Conservation (phyloP, 2,113 vertebrate genomes). For the Vulpes lagopus region DNA sequence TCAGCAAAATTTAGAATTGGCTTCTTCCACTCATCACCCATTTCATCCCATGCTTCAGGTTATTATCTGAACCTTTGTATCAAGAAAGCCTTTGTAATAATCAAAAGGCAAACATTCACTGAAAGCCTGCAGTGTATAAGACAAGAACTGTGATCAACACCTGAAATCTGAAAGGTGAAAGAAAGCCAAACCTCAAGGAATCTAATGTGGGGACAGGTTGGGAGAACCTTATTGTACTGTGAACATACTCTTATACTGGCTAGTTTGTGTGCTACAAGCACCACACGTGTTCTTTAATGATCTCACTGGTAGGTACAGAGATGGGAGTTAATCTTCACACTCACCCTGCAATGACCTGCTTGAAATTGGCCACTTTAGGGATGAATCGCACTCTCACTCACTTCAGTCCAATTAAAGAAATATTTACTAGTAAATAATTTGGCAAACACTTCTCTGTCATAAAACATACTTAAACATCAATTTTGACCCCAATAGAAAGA, state of each 20-base stretch:
- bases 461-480: conserved; percentile 16
- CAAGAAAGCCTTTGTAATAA: neutral
- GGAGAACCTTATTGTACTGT: neutral
- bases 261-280: neutral
- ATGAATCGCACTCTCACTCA: neutral
- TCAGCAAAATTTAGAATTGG: neutral
- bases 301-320: neutral
- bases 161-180: neutral
- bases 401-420: conserved; percentile 11
- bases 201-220: neutral
- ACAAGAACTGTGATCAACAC: neutral
- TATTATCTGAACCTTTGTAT: neutral
- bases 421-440: conserved; percentile 31
- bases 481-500: conserved; percentile 5
- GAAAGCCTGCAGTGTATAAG: neutral
- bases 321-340: neutral
- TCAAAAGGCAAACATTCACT: neutral
- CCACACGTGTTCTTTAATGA: neutral
- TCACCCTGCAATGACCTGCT: neutral
- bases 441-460: neutral
- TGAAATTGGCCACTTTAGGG: neutral
- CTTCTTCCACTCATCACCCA: neutral
- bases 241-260: neutral
- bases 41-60: neutral
- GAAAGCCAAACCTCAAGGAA: neutral